Evolutionary conservation across 2,888 invertebrate species (phyloP).

Genomic region (Lochmaea capreae): DNA sequence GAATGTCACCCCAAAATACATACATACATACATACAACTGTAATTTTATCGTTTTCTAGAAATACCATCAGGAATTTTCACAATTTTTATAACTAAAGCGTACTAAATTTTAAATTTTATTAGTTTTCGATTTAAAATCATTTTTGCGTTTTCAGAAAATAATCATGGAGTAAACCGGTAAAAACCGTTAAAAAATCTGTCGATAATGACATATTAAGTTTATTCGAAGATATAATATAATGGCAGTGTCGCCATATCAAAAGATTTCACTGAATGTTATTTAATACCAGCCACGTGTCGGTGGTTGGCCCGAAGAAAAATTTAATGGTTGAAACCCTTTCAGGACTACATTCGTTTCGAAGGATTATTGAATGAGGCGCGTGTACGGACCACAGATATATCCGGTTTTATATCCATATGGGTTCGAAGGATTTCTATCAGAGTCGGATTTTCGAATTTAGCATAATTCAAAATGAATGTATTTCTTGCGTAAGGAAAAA

Average conservation of each 20-base stretch:
- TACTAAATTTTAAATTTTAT: no score
- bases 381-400: constrained; percentile 45
- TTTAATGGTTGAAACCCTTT: constrained; percentile 62
- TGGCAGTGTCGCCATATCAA: constrained; percentile 55
- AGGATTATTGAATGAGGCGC: constrained; percentile 55
- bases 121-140: no score
- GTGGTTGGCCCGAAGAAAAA: constrained; percentile 60
- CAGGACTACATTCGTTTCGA: constrained; percentile 56
- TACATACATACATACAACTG: no score
- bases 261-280: constrained; percentile 53
- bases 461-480: no score
- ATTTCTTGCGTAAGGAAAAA: no score
- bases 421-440: constrained; percentile 19
- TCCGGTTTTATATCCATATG: constrained; percentile 31
- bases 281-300: constrained; percentile 62
- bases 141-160: no score
- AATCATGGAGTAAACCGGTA: not conserved
- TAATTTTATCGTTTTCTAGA: no score
- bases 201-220: constrained; percentile 13
- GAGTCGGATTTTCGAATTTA: not conserved
- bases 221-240: constrained; percentile 14
- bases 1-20: no score
- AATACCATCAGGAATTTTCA: no score
- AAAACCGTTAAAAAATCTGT: constrained; percentile 17
- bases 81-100: no score